These are phyloP conservation scores for Protosalanx chinensis DNA, from an alignment of 2,797 vertebrate genomes.

Conservation along the genomic window DNA sequence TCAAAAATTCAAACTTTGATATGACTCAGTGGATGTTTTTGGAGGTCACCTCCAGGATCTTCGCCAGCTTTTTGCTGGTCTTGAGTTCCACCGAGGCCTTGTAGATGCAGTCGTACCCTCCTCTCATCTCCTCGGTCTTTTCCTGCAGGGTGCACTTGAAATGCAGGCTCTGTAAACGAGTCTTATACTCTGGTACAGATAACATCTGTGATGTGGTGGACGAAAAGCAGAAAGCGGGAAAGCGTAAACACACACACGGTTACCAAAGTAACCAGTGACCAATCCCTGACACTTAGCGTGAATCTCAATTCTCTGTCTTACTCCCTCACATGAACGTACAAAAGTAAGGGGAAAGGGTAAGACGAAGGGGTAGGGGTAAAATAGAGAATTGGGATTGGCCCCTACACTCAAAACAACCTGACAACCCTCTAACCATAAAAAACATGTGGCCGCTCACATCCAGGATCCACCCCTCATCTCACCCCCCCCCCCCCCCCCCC, in stretches of 20 bases:
- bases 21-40: too few relatives aligned
- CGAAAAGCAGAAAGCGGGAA: too few relatives aligned
- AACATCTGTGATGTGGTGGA: slow-evolving; percentile 78
- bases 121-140: slow-evolving; percentile 92
- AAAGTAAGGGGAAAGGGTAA: too few relatives aligned
- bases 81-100: slow-evolving; percentile 91
- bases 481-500: accelerated
- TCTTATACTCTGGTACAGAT: slow-evolving; percentile 90
- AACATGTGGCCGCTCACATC: too few relatives aligned
- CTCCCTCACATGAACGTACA: too few relatives aligned
- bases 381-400: too few relatives aligned
- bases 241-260: background rate
- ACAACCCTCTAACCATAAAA: background rate
- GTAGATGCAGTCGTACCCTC: slow-evolving; percentile 85
- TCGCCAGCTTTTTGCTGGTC: slow-evolving; percentile 94
- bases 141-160: slow-evolving; percentile 93
- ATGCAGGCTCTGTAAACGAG: slow-evolving; percentile 87
- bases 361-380: too few relatives aligned
- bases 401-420: background rate
- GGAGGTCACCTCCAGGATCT: slow-evolving; percentile 88
- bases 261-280: background rate
- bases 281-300: background rate
- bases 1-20: background rate
- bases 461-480: background rate
- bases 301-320: too few relatives aligned